Evolutionary conservation across 2,888 invertebrate species (phyloP), one percentile per base, ranked within the genome.

Genomic region (Parnassius orleans): DNA sequence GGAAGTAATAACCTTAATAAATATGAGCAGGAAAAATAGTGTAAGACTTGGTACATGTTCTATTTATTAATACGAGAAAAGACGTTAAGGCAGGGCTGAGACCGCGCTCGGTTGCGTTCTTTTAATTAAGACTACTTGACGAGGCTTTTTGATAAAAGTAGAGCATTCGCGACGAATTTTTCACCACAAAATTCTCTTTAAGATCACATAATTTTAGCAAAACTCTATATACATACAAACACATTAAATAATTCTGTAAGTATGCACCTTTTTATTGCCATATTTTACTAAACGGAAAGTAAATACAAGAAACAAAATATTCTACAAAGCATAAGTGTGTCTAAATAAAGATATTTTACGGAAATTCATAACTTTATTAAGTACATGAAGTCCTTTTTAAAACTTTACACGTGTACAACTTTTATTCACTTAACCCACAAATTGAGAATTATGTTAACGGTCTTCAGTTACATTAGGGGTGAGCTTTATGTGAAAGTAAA

Each of bases 81-180:
- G 58, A 55, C 55, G 50, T 52, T 41, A 51, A 52, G 59, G 48
- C 63, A 24, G 47, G 57, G 56, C 61, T 11, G 47, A 41, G 47
- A 61, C 44, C 55, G 57, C 64, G 60, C 65, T 67, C 64, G 53
- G 60, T 57, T 65, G 60, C 63, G 57, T 68, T 65, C 70, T 71
- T 73, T 71, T 73, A 73, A 73, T 73, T 73, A 72, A 73, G 70
- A 69, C 64, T 52, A 46, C 47, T 66, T 58, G 50, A 33, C 57
- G 51, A 46, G 57, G 57, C 60, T 58, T 57, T 69, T 68, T 68
- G 65, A 70, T 66, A 67, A 65, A 68, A 65, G 64, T 65, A 57
- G 51, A 62, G 58, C 63, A 60, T 63, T 61, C 59, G 61, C 53
- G 64, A 66, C 56, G 57, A 61, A 63, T 62, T 52, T 52, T 48